Evolutionary conservation across 2,797 vertebrate genomes (phyloP).

Genomic region (Sitta carolinensis): DNA sequence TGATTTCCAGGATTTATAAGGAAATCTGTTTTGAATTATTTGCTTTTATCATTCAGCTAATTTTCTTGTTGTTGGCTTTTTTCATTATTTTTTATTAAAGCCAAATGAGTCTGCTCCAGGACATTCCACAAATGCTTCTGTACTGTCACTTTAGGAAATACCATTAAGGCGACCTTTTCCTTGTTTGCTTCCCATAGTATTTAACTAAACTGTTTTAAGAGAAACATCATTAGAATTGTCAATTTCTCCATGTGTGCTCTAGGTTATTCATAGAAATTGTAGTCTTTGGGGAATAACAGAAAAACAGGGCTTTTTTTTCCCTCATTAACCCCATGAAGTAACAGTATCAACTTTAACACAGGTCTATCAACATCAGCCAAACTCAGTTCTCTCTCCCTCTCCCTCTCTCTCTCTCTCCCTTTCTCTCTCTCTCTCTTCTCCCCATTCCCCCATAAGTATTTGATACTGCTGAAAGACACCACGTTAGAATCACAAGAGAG

Average conservation of each 20-base stretch:
- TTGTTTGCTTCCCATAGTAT: conserved; percentile 35
- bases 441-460: not conserved
- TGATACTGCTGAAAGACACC: not conserved
- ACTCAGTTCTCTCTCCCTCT: not conserved
- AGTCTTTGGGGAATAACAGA: not conserved
- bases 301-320: not conserved
- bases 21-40: conserved; percentile 41
- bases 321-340: not conserved
- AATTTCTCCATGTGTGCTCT: not conserved
- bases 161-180: not conserved
- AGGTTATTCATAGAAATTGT: not conserved
- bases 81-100: conserved; percentile 41
- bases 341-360: not conserved
- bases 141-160: conserved; percentile 35
- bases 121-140: conserved; percentile 53
- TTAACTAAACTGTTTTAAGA: conserved; percentile 33
- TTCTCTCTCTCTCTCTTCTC: not conserved
- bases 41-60: conserved; percentile 34
- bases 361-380: not conserved
- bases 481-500: not conserved
- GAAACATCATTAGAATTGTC: conserved; percentile 30
- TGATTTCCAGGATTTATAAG: conserved; percentile 7
- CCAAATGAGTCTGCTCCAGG: conserved; percentile 46
- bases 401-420: not conserved
- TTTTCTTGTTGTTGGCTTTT: not conserved